These are phyloP conservation scores for Rotaria socialis DNA, from an alignment of 2,888 invertebrate genomes.

Conservation along the genomic window DNA sequence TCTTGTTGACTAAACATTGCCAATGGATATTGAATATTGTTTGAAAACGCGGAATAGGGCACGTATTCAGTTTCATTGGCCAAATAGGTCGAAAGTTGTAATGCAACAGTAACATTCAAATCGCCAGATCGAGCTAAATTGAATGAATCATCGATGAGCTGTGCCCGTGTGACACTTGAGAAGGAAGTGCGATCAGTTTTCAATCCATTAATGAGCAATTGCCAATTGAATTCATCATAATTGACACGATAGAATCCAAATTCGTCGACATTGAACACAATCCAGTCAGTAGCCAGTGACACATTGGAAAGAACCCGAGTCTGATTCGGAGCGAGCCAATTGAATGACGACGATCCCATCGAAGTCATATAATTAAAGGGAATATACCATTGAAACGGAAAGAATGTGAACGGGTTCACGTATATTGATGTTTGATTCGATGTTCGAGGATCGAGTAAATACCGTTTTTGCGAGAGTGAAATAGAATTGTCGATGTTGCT, in stretches of 20 bases:
- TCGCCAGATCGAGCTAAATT: constrained; percentile 38
- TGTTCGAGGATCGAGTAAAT: constrained; percentile 62
- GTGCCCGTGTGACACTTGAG: constrained; percentile 31
- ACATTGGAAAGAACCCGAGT: not conserved
- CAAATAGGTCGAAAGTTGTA: constrained; percentile 35
- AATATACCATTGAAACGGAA: constrained; percentile 41
- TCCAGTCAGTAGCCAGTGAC: not conserved
- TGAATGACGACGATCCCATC: not conserved
- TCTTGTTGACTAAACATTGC: not conserved
- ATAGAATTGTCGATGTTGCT: not conserved
- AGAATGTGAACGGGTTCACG: constrained; percentile 13
- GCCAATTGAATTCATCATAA: constrained; percentile 43
- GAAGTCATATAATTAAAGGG: constrained; percentile 41
- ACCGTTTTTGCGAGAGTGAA: constrained; percentile 36
- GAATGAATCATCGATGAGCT: constrained; percentile 43
- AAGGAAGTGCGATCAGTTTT: constrained; percentile 20
- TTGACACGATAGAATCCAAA: constrained; percentile 40
- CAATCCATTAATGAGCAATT: constrained; percentile 36
- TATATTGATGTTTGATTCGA: constrained; percentile 8
- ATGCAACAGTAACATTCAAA: not conserved
- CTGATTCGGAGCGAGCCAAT: not conserved
- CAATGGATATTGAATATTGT: not conserved
- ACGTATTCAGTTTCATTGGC: constrained; percentile 33
- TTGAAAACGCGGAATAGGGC: constrained; percentile 33
- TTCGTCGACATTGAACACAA: not conserved